Conservation (phyloP, 2,888 invertebrate genomes). For the Chrysomela aeneicollis region DNA sequence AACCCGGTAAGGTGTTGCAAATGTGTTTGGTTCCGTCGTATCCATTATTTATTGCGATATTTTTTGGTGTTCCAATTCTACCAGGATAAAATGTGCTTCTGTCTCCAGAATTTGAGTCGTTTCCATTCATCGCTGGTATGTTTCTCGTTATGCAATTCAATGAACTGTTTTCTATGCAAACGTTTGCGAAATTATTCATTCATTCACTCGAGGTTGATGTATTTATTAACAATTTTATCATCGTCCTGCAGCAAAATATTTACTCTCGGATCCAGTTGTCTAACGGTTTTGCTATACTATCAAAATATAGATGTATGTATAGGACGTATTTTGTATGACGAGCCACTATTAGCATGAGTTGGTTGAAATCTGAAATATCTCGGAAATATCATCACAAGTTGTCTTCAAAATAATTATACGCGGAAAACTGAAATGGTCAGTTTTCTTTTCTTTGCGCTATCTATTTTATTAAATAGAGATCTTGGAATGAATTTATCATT, state of each 20-base stretch:
- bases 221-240: too few species aligned
- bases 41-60: not conserved
- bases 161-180: not conserved
- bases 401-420: too few species aligned
- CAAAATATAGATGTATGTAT: too few species aligned
- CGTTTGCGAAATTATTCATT: not conserved
- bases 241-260: not conserved
- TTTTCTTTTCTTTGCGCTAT: too few species aligned
- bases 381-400: too few species aligned
- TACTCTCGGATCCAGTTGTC: not conserved
- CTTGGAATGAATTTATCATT: too few species aligned
- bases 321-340: too few species aligned
- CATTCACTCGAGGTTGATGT: not conserved
- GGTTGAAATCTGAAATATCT: too few species aligned
- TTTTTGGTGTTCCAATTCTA: not conserved
- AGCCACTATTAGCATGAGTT: too few species aligned
- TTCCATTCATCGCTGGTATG: not conserved
- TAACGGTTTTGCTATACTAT: not conserved
- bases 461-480: too few species aligned
- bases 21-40: not conserved
- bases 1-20: slow-evolving; percentile 3
- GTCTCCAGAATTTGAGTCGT: not conserved
- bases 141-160: not conserved
- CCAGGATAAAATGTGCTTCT: not conserved
- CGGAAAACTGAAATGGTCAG: too few species aligned